phyloP scores from a whole-genome alignment of 2,113 vertebrate genomes.

The Ceuthmochares aereus region DNA sequence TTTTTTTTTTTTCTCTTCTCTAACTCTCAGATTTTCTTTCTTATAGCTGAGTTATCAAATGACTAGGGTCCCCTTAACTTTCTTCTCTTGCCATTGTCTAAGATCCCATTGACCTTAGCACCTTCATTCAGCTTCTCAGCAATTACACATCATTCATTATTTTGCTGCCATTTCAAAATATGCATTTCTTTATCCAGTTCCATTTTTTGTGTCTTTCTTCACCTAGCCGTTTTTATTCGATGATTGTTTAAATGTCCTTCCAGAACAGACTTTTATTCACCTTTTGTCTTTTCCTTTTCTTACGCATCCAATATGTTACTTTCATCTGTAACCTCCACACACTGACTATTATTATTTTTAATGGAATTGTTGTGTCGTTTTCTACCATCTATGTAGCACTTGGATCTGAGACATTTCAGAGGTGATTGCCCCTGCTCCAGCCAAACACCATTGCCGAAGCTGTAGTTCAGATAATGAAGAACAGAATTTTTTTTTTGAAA shows the following conservation, averaged over 20 bases:
- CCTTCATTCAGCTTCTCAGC: slow-evolving; percentile 12
- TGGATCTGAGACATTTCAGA: background rate
- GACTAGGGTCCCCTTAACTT: background rate
- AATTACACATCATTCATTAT: background rate
- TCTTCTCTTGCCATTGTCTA: background rate
- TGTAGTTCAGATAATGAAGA: background rate
- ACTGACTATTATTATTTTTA: background rate
- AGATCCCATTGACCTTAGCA: background rate
- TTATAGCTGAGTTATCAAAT: background rate
- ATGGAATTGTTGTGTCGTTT: background rate
- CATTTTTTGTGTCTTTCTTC: background rate
- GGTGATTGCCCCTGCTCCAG: background rate
- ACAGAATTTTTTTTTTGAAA: background rate
- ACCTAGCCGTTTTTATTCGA: background rate
- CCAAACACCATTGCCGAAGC: background rate
- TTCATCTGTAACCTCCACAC: background rate
- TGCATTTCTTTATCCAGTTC: background rate
- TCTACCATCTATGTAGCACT: background rate
- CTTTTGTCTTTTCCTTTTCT: background rate
- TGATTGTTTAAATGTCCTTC: background rate
- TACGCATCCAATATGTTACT: background rate
- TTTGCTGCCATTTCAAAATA: slow-evolving; percentile 15
- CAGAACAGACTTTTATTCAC: background rate
- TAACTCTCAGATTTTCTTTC: background rate
- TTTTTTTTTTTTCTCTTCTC: background rate